Percentiles rank a stretch among this genome's conserved stretches.
phyloP scores from a whole-genome alignment of 1,140 invertebrate genomes.

The Lepidurus apus region DNA sequence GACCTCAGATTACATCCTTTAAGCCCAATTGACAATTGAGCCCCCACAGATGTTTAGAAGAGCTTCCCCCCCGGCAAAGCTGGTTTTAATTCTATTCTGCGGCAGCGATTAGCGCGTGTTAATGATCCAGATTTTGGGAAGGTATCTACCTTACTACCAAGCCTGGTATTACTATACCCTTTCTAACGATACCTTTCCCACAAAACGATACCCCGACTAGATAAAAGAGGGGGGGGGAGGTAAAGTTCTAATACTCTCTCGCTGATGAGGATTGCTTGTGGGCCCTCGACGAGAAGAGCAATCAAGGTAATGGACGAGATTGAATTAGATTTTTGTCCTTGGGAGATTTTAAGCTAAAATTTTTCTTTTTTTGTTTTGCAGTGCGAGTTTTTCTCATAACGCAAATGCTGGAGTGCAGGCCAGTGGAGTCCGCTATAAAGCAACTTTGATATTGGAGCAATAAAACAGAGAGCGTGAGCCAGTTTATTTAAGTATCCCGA shows the following conservation, averaged over 20 bases:
- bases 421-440: not conserved
- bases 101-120: not conserved
- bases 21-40: not conserved
- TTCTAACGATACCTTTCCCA: not conserved
- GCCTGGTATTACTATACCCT: no score
- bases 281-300: not conserved
- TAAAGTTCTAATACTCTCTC: not conserved
- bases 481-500: slow-evolving; percentile 10
- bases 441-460: slow-evolving; percentile 19
- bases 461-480: slow-evolving; percentile 14
- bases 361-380: not conserved
- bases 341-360: not conserved
- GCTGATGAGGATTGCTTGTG: slow-evolving; percentile 7
- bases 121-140: not conserved
- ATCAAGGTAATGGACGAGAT: slow-evolving; percentile 21
- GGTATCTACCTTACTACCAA: no score
- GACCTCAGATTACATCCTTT: not conserved
- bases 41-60: not conserved
- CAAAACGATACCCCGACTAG: not conserved
- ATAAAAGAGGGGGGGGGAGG: not conserved
- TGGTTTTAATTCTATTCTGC: not conserved
- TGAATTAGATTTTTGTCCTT: slow-evolving; percentile 1
- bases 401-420: no score
- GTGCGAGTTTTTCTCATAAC: not conserved
- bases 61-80: not conserved